Base-by-base conservation (phyloP, 64 coral and sea anemone genomes). In the Montipora foliosa region DNA sequence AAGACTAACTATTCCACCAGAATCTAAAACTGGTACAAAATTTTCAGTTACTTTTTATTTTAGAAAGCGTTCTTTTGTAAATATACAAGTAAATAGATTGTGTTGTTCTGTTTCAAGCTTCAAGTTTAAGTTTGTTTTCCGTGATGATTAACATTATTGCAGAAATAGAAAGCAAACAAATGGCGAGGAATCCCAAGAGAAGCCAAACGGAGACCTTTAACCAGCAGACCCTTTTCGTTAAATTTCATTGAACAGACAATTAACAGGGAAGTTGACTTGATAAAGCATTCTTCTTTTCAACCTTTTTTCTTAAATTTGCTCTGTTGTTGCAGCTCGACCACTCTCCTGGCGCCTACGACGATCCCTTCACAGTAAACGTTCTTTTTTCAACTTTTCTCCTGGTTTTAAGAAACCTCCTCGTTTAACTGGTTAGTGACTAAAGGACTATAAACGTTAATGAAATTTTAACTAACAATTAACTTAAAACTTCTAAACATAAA, bases 361-460 rank as follows among this genome's bases (percentile, higher is more conserved):
- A 17, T 17, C 53, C 6, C 0, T 66, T 10, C 45, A 45, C 19
- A 70, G 45, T 86, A 72, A 86, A 86, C 66, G 22, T 71, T 17
- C 62, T 47, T 50, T 72, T 86, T 67, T 86, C 64, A 72, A 67
- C 82, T 46, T 86, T 71, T 71, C 82, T 12, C 68, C 71, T 19
- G 64, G 64, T 71, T 86, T 71, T 71, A 86, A 72, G 66, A 86
- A 22, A 68, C 66, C 67, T 4, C 62, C 82, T 14, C 82, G 8
- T 17, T 47, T 86, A 86, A 86, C 62, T 72, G 82, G 82, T 86
- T 86, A 71, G 82, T 86, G 47, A 86, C 66, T 22, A 50, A n/a
- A 13, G 9, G 7, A 51, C 53, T 44, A 37, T 62, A 29, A 62
- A 82, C 49, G 14, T 82, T 15, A 71, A 67, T 13, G 62, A 21